Conservation (phyloP, 2,888 invertebrate species). For the Callosobruchus maculatus region DNA sequence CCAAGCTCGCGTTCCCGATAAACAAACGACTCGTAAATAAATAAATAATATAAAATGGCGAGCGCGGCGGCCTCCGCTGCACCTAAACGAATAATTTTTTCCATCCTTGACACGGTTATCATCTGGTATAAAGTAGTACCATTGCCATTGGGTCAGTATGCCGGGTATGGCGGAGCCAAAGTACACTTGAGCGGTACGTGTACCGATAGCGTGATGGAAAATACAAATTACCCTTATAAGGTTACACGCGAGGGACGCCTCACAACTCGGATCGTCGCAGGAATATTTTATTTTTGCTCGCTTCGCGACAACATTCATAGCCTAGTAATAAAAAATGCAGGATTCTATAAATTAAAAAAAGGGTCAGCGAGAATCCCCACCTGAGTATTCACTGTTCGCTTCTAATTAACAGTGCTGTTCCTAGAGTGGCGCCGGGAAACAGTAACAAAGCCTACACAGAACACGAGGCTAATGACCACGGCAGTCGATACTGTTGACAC, state of each 20-base stretch:
- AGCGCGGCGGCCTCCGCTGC: slow-evolving; percentile 23
- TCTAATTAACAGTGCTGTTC: too few relatives aligned
- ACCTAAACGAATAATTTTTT: slow-evolving; percentile 23
- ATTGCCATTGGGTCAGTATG: slow-evolving; percentile 42
- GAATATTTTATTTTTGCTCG: background rate
- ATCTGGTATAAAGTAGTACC: slow-evolving; percentile 31
- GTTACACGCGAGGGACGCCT: background rate
- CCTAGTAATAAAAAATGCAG: too few relatives aligned
- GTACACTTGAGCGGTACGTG: background rate
- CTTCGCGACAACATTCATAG: too few relatives aligned
- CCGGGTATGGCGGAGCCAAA: slow-evolving; percentile 12
- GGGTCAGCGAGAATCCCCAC: too few relatives aligned
- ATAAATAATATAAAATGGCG: slow-evolving; percentile 14
- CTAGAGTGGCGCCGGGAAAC: too few relatives aligned
- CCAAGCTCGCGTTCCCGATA: background rate
- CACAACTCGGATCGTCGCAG: background rate
- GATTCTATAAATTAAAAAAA: too few relatives aligned
- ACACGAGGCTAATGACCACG: too few relatives aligned
- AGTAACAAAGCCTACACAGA: too few relatives aligned
- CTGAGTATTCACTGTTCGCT: too few relatives aligned
- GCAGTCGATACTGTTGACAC: too few relatives aligned
- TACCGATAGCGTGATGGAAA: background rate
- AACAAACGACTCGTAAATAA: slow-evolving; percentile 8
- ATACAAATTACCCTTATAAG: background rate
- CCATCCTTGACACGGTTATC: slow-evolving; percentile 27